Evolutionary conservation across 2,888 invertebrate species (phyloP).

Genomic region (Taphrorychus bicolor): DNA sequence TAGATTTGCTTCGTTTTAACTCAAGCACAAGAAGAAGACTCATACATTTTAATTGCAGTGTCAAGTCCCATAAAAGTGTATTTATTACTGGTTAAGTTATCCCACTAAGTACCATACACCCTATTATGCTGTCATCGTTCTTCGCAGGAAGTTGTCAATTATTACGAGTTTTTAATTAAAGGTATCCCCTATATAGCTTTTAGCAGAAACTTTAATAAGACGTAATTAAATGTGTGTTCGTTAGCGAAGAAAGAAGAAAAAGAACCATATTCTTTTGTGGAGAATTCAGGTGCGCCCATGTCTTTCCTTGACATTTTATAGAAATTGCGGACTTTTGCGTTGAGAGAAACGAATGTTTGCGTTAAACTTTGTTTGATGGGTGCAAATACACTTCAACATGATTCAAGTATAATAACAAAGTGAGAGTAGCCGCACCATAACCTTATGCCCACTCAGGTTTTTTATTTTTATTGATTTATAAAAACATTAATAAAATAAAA

Average conservation of each 20-base stretch:
- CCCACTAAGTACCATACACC: background rate
- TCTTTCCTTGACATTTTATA: constrained; percentile 11
- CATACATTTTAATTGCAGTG: background rate
- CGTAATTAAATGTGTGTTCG: background rate
- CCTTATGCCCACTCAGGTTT: background rate
- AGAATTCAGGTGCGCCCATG: background rate
- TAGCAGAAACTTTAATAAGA: background rate
- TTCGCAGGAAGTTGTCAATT: background rate
- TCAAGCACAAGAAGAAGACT: too few relatives aligned
- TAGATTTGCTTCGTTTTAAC: too few relatives aligned
- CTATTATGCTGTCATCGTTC: background rate
- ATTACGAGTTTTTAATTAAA: background rate
- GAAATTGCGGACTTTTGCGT: constrained; percentile 5
- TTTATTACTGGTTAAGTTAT: background rate
- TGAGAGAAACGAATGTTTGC: background rate
- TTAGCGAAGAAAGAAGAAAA: background rate
- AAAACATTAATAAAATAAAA: background rate
- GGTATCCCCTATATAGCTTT: too few relatives aligned
- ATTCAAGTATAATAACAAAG: background rate
- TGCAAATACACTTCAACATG: background rate
- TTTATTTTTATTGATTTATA: background rate
- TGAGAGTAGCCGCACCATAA: background rate
- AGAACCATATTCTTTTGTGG: background rate
- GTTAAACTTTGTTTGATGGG: background rate
- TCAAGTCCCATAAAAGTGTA: background rate